These are phyloP conservation scores for Mnemiopsis leidyi DNA, from an alignment of 37 sponge, comb jelly and placozoan species.

Conservation along the genomic window DNA sequence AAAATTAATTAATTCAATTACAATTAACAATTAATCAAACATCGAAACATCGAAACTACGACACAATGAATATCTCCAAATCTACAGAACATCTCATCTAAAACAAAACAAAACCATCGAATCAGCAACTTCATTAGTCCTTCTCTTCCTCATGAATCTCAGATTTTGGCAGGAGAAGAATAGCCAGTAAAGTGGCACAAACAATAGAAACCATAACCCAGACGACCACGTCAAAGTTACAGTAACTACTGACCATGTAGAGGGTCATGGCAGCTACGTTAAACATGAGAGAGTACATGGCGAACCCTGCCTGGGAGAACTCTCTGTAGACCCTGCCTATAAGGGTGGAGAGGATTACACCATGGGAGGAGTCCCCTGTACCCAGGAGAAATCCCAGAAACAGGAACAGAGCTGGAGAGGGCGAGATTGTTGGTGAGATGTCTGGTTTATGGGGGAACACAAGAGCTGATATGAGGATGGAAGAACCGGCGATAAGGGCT, in stretches of 20 bases:
- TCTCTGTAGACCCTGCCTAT: not conserved
- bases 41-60: no score
- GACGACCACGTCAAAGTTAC: not conserved
- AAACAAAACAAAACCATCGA: no score
- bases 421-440: not conserved
- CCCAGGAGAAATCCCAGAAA: slow-evolving; percentile 15
- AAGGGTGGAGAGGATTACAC: slow-evolving; percentile 7
- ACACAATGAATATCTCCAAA: no score
- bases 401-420: not conserved
- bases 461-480: not conserved
- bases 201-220: not conserved
- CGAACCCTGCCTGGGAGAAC: slow-evolving; percentile 31
- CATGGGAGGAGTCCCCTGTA: not conserved
- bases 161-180: not conserved
- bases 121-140: not conserved
- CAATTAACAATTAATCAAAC: no score
- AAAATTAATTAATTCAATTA: no score
- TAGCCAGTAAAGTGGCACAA: not conserved
- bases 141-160: not conserved
- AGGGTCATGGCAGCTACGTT: not conserved
- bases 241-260: not conserved
- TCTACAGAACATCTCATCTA: no score
- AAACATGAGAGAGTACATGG: slow-evolving; percentile 26
- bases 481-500: not conserved
- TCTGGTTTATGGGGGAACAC: slow-evolving; percentile 2